Conservation (phyloP, 2,113 vertebrate genomes). For the Ammodytes dubius region DNA sequence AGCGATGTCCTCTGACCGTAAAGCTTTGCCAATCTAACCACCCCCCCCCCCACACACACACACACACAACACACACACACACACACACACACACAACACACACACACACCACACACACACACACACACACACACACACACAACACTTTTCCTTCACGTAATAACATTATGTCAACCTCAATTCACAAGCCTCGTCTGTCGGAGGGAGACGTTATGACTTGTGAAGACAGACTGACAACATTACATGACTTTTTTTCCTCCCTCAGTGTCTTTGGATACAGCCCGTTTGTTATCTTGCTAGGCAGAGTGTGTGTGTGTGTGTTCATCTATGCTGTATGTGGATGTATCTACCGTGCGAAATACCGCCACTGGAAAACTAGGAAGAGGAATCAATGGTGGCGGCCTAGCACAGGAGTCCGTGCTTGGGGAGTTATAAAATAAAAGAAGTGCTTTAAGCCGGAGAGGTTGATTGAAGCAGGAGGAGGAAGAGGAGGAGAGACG, state of each 20-base stretch:
- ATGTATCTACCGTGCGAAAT: not conserved
- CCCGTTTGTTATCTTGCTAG: not conserved
- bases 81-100: too few relatives aligned
- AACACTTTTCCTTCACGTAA: slow-evolving; percentile 15
- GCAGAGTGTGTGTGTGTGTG: too few relatives aligned
- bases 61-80: too few relatives aligned
- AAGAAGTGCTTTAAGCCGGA: slow-evolving; percentile 57
- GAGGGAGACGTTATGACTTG: slow-evolving; percentile 2
- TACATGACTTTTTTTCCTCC: not conserved
- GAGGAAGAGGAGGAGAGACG: slow-evolving; percentile 46
- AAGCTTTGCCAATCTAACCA: too few relatives aligned
- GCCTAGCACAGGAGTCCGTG: slow-evolving; percentile 30
- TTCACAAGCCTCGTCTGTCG: slow-evolving; percentile 22
- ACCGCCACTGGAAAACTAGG: slow-evolving; percentile 29
- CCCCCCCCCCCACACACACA: too few relatives aligned
- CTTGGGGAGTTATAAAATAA: slow-evolving; percentile 61
- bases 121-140: not conserved
- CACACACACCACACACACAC: too few relatives aligned
- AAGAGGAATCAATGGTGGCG: slow-evolving; percentile 49
- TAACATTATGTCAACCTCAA: slow-evolving; percentile 18
- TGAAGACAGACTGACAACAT: slow-evolving; percentile 3
- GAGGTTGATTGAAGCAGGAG: slow-evolving; percentile 61
- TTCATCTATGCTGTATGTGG: not conserved
- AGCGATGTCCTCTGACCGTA: too few relatives aligned
- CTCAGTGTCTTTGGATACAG: not conserved